phyloP scores from a whole-genome alignment of 2,888 invertebrate species.

The Lepas anatifera region DNA sequence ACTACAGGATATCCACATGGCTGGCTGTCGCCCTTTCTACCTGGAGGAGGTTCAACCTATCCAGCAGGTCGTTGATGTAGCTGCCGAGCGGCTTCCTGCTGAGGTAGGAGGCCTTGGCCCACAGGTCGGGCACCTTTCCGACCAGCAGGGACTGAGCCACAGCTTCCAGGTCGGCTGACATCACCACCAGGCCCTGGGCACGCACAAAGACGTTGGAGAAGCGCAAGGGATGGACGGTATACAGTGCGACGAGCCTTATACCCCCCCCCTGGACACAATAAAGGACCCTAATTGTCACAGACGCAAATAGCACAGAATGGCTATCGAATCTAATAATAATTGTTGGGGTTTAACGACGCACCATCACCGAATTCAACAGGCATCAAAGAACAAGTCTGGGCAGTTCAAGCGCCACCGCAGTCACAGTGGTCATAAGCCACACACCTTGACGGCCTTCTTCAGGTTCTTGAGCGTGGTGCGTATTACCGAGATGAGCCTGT shows the following conservation, averaged over 20 bases:
- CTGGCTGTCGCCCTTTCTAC: conserved; percentile 29
- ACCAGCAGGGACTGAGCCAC: conserved; percentile 55
- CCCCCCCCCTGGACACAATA: too few species aligned
- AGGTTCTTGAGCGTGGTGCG: conserved; percentile 32
- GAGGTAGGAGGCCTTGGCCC: conserved; percentile 76
- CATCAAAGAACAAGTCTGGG: too few species aligned
- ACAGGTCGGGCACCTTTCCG: conserved; percentile 65
- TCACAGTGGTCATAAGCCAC: background rate
- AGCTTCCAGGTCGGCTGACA: conserved; percentile 73
- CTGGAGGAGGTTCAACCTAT: conserved; percentile 42
- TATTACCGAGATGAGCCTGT: conserved; percentile 42
- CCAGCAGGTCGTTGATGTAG: conserved; percentile 64
- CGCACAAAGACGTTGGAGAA: too few species aligned
- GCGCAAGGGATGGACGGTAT: too few species aligned
- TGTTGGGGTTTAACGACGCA: too few species aligned
- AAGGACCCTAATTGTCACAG: too few species aligned
- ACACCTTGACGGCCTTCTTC: conserved; percentile 38
- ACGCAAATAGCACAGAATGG: too few species aligned
- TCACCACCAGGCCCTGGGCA: conserved; percentile 48
- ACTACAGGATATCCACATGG: too few species aligned
- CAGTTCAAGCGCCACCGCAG: too few species aligned
- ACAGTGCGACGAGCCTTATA: too few species aligned
- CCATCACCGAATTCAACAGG: too few species aligned
- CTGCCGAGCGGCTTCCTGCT: conserved; percentile 74
- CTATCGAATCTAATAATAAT: too few species aligned